Evolutionary conservation across 2,888 invertebrate species (phyloP).

Genomic region (Latrodectus hesperus): DNA sequence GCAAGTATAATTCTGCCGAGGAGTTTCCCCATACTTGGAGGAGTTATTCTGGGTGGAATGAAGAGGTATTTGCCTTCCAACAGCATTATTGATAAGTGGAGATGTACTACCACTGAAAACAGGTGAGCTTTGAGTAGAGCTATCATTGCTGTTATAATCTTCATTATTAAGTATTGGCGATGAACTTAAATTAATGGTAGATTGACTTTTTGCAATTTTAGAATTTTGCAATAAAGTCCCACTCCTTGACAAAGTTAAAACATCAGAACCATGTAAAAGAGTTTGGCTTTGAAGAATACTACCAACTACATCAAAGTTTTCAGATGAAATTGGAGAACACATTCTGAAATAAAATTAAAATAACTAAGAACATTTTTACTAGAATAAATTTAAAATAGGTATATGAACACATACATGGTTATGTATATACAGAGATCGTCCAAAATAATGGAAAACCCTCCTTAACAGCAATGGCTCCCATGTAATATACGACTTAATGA

Average conservation of each 20-base stretch:
- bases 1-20: conserved; percentile 38
- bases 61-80: conserved; percentile 49
- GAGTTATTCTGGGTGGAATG: conserved; percentile 55
- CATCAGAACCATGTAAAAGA: conserved; percentile 73
- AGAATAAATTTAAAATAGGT: too few relatives aligned
- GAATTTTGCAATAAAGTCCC: conserved; percentile 72
- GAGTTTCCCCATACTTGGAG: conserved; percentile 34
- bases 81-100: conserved; percentile 23
- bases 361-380: too few relatives aligned
- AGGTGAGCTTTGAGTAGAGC: conserved; percentile 30
- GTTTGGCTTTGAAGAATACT: conserved; percentile 75
- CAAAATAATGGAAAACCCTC: too few relatives aligned
- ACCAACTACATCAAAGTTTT: conserved; percentile 74
- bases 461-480: too few relatives aligned
- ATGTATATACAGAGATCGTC: too few relatives aligned
- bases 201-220: not conserved
- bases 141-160: conserved; percentile 21
- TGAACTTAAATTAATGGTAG: not conserved
- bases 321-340: conserved; percentile 22
- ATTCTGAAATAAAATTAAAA: not conserved
- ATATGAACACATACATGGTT: too few relatives aligned
- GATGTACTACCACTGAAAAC: conserved; percentile 20
- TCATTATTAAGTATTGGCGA: conserved; percentile 19
- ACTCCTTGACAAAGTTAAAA: conserved; percentile 75
- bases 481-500: too few relatives aligned